phyloP scores from a whole-genome alignment of 1,140 invertebrate genomes.

The Heliconius hewitsoni region DNA sequence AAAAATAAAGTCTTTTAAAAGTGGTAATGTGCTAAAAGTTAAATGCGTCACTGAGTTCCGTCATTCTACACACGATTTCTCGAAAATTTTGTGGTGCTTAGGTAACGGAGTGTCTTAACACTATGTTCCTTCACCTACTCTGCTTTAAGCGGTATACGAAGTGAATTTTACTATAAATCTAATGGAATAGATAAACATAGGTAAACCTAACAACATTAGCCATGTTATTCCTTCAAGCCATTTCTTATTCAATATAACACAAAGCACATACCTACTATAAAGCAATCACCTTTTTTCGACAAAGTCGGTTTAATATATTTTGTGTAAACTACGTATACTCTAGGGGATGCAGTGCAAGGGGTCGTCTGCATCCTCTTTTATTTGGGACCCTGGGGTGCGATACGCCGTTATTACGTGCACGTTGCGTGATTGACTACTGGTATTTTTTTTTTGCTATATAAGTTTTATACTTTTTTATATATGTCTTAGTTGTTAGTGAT shows the following conservation, averaged over 20 bases:
- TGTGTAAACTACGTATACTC: conserved; percentile 42
- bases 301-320: conserved; percentile 27
- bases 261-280: not conserved
- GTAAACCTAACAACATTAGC: too few relatives aligned
- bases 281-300: not conserved
- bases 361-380: conserved; percentile 36
- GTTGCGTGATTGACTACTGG: conserved; percentile 35
- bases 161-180: too few relatives aligned
- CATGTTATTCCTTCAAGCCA: not conserved
- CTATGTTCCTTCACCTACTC: not conserved
- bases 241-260: not conserved
- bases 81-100: too few relatives aligned
- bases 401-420: conserved; percentile 41
- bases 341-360: conserved; percentile 40
- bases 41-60: too few relatives aligned
- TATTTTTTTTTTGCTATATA: conserved; percentile 9
- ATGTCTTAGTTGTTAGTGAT: not conserved
- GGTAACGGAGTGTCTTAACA: too few relatives aligned
- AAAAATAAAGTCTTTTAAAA: not conserved
- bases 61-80: too few relatives aligned
- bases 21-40: too few relatives aligned
- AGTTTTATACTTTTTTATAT: not conserved
- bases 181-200: too few relatives aligned
- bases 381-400: conserved; percentile 34
- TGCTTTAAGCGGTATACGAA: too few relatives aligned